Evolutionary conservation across 1,140 invertebrate genomes (phyloP), one percentile per base, ranked within the genome.

Genomic region (Nomia melanderi): DNA sequence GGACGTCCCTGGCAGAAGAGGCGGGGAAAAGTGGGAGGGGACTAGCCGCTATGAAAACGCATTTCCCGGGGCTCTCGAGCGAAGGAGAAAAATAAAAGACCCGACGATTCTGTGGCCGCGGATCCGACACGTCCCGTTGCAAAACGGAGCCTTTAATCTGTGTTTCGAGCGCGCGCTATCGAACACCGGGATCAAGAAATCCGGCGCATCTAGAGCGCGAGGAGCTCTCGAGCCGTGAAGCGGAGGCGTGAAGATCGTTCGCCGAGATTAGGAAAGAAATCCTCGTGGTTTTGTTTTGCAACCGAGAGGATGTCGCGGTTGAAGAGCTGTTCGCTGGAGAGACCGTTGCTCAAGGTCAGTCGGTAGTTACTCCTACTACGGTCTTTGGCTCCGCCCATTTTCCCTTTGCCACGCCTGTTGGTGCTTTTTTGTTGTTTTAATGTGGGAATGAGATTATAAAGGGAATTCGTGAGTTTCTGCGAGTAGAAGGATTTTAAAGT

Each of bases 121-220:
- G 36, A 54, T 67, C 36, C 47, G 47, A 69, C 14, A n/a, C 36
- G 47, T 53, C 29, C 53, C n/a, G 47, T 67, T 67, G 33, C 65
- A 25, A 66, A 44, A 56, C 1, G 23, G 6, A 4, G 33, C 8
- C 25, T 57, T 59, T 25, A 14, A 70, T 69, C 20, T 59, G 36
- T 60, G 67, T 60, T 71, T 60, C 23, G 33, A 60, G 67, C 8
- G 27, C 54, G 67, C 53, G 66, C 36, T 70, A 57, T 70, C 53
- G 53, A n/a, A 5, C 20, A 53, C n/a, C 9, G 9, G 12, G 31
- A 54, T 69, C 65, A 23, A 39, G 54, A 31, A 44, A 47, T 39
- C 31, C 33, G 44, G 7, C 33, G 54, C 14, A 39, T 44, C 54
- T 60, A 44, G 54, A 71, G 36, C 67, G 36, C 36, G 36, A 60